These are phyloP conservation scores for Perca fluviatilis DNA, from an alignment of 2,113 vertebrate genomes.

Conservation along the genomic window DNA sequence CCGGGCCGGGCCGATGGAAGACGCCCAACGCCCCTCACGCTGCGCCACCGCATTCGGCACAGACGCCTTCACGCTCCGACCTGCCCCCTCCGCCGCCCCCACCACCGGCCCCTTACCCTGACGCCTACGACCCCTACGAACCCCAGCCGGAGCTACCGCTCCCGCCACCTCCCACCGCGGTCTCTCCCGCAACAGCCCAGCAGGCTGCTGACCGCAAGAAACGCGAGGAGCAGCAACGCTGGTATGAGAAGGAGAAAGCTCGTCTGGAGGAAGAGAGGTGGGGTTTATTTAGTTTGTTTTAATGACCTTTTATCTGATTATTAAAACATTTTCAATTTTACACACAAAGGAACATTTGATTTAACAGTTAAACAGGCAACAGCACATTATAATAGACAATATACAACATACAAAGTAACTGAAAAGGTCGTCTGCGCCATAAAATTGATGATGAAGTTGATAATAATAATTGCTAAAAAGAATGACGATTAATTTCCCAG, in stretches of 20 bases:
- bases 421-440: neutral
- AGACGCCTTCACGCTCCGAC: constrained; percentile 90
- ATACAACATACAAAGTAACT: neutral
- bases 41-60: constrained; percentile 78
- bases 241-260: constrained; percentile 99
- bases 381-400: neutral
- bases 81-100: constrained; percentile 93
- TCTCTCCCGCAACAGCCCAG: constrained; percentile 56
- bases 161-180: constrained; percentile 83
- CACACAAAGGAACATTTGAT: neutral
- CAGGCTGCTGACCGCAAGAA: constrained; percentile 92
- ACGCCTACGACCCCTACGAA: constrained; percentile 88
- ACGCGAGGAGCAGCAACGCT: constrained; percentile 96
- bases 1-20: constrained; percentile 96
- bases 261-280: constrained; percentile 94
- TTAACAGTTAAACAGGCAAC: neutral
- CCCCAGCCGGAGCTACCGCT: constrained; percentile 87
- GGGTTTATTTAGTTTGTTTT: neutral
- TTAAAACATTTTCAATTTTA: neutral
- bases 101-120: constrained; percentile 83
- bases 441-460: neutral
- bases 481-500: constrained; percentile 60
- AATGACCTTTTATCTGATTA: neutral
- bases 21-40: constrained; percentile 88
- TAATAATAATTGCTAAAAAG: neutral